Conservation (phyloP, 2,888 invertebrate species). For the Orchestes rusci region DNA sequence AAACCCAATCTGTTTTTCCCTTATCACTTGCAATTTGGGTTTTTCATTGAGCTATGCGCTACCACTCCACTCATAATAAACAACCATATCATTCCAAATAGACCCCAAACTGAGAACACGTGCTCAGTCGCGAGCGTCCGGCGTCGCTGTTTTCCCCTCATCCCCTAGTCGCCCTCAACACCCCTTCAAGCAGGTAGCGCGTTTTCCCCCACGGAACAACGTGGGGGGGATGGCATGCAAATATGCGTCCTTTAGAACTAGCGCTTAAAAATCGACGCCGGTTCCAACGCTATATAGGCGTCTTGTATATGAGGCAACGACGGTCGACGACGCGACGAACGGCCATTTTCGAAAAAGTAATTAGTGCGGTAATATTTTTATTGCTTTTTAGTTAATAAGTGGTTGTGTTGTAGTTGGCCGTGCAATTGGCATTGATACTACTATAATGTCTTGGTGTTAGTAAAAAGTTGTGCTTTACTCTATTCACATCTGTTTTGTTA, state of each 20-base stretch:
- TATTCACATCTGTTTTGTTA: no score
- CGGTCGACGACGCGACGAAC: conserved; percentile 18
- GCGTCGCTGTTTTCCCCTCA: conserved; percentile 6
- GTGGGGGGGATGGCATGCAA: conserved; percentile 25
- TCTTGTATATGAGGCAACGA: conserved; percentile 22
- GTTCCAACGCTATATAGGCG: conserved; percentile 24
- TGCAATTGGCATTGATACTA: no score
- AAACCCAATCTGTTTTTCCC: no score
- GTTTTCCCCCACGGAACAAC: conserved; percentile 11
- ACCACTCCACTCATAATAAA: no score
- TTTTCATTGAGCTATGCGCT: no score
- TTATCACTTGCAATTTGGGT: no score
- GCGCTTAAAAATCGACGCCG: conserved; percentile 26
- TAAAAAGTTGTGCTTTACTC: no score
- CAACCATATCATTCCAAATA: background rate
- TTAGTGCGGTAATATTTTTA: conserved; percentile 11
- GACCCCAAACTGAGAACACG: conserved; percentile 8
- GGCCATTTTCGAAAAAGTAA: conserved; percentile 22
- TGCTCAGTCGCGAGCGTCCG: conserved; percentile 19
- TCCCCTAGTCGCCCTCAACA: background rate
- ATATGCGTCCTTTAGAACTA: conserved; percentile 25
- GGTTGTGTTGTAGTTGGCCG: background rate
- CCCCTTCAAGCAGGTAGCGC: conserved; percentile 19
- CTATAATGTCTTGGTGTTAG: no score
- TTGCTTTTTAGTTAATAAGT: conserved; percentile 1